A percentile compares a stretch with the other conserved stretches of the same genome.
phyloP scores from a whole-genome alignment of 1,140 invertebrate genomes.

The Hyposmocoma kahamanoa region DNA sequence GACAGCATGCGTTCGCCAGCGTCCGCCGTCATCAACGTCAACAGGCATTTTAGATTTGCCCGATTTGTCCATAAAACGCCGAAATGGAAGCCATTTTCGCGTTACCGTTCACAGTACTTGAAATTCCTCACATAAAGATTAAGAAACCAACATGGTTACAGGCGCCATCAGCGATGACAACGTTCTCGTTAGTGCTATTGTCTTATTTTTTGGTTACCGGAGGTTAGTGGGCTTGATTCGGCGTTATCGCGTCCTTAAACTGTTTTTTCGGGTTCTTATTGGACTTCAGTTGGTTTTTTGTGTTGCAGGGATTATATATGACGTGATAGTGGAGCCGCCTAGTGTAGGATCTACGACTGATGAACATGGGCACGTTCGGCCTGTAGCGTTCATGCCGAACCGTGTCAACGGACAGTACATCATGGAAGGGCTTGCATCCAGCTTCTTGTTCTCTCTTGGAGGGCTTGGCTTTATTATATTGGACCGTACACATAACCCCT shows the following conservation, averaged over 20 bases:
- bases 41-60: conserved; percentile 12
- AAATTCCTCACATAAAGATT: conserved; percentile 94
- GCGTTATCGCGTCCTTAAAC: too few relatives aligned
- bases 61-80: not conserved
- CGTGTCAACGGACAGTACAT: conserved; percentile 99
- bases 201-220: conserved; percentile 99
- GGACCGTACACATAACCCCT: conserved; percentile 93
- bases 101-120: conserved; percentile 87
- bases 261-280: too few relatives aligned
- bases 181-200: conserved; percentile 91
- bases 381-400: conserved; percentile 98
- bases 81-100: conserved; percentile 86
- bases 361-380: conserved; percentile 95
- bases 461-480: conserved; percentile 97
- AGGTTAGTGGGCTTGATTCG: conserved; percentile 78
- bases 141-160: conserved; percentile 94
- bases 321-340: conserved; percentile 98
- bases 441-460: conserved; percentile 96
- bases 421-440: conserved; percentile 97
- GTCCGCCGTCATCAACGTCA: conserved; percentile 22
- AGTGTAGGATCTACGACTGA: conserved; percentile 98
- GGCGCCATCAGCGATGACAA: conserved; percentile 94
- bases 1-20: too few relatives aligned
- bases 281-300: conserved; percentile 16
- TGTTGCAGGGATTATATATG: conserved; percentile 95